A percentile compares a stretch with the other conserved stretches of the same genome.
phyloP scores from a whole-genome alignment of 1,140 invertebrate species.

The Drosophila yakuba region DNA sequence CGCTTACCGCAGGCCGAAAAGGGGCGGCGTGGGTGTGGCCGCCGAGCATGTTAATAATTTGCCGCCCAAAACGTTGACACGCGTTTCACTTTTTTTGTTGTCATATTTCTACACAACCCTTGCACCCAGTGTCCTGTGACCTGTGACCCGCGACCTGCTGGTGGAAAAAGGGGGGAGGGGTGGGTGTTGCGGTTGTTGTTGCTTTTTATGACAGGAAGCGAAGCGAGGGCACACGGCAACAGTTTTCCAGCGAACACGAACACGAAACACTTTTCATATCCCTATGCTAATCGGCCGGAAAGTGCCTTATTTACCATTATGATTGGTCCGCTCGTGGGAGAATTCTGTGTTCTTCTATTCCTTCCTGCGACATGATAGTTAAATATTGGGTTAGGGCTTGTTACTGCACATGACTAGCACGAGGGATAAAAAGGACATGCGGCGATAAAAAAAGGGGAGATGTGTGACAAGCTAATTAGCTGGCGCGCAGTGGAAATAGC shows the following conservation, averaged over 20 bases:
- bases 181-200: conserved; percentile 30
- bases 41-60: conserved; percentile 60
- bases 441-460: conserved; percentile 43
- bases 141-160: conserved; percentile 34
- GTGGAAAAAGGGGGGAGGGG: not conserved
- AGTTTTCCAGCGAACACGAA: conserved; percentile 54
- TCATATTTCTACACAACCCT: conserved; percentile 52
- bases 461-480: conserved; percentile 47
- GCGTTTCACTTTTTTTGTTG: conserved; percentile 46
- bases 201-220: conserved; percentile 72
- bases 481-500: not conserved
- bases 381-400: conserved; percentile 42
- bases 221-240: conserved; percentile 40
- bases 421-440: conserved; percentile 27
- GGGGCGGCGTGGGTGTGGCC: conserved; percentile 20
- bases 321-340: conserved; percentile 42
- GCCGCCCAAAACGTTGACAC: conserved; percentile 59
- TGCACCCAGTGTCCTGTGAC: conserved; percentile 24
- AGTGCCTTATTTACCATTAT: conserved; percentile 42
- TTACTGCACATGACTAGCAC: not conserved
- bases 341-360: not conserved
- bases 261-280: conserved; percentile 63
- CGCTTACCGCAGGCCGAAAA: conserved; percentile 61
- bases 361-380: conserved; percentile 40
- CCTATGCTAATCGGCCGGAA: conserved; percentile 67